Percentiles rank a stretch among this genome's conserved stretches.
Conservation (phyloP, 2,888 invertebrate species). For the Tinea semifulvella region DNA sequence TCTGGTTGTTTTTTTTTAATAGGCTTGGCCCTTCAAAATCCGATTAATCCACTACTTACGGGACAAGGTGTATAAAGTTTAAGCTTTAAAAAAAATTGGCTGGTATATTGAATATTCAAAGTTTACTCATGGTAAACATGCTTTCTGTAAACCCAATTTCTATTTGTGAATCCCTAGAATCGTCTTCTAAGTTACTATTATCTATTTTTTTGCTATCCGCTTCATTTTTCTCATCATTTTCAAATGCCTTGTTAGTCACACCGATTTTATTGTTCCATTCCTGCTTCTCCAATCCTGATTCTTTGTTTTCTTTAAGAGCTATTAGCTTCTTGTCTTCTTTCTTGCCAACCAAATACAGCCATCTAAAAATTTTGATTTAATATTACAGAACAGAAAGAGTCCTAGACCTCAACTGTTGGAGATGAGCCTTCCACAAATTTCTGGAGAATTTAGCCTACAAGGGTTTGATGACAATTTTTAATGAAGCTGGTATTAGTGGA, state of each 20-base stretch:
- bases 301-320: slow-evolving; percentile 24
- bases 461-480: no score
- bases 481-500: no score
- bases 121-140: slow-evolving; percentile 47
- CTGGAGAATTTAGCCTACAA: no score
- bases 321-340: slow-evolving; percentile 23
- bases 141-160: slow-evolving; percentile 53
- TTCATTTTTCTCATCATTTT: slow-evolving; percentile 42
- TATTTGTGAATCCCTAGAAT: slow-evolving; percentile 42
- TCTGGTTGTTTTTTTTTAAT: no score
- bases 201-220: slow-evolving; percentile 26
- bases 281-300: slow-evolving; percentile 25
- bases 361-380: slow-evolving; percentile 63
- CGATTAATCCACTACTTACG: no score
- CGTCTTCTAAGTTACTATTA: slow-evolving; percentile 26
- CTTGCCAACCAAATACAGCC: slow-evolving; percentile 66
- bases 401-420: no score
- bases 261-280: slow-evolving; percentile 31
- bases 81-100: no score
- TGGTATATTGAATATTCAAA: slow-evolving; percentile 23
- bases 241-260: slow-evolving; percentile 52
- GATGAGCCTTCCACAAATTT: no score
- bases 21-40: no score
- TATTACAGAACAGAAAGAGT: no score
- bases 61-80: no score